Base-by-base conservation (phyloP, 2,113 vertebrate species). In the Menidia beryllina region DNA sequence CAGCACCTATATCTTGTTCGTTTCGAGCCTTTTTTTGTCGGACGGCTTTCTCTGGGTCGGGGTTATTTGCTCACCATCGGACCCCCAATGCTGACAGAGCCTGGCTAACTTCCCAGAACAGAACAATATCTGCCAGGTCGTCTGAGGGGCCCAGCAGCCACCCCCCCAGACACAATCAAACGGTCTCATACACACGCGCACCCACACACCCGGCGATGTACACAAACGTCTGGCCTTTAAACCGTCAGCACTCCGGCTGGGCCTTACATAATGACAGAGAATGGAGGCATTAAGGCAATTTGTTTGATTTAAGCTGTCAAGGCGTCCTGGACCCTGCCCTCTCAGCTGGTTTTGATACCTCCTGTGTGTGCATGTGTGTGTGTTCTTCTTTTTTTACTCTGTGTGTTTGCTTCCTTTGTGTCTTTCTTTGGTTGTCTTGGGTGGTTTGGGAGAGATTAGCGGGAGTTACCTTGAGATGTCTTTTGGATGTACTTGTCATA, bases 251-350 rank as follows among this genome's bases (percentile, higher is more conserved):
- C 76, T 79, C 78, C 76, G 81, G 70, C 83, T 77, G 61, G 69
- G 84, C 82, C 84, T 91, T 86, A 86, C 89, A 91, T 91, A 91
- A 92, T 91, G 89, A 91, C 87, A 89, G 85, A 88, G 91, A 90
- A 91, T 90, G 87, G 86, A 90, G 88, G 88, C 85, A 90, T 92
- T 91, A 92, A 86, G 83, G 83, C 90, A 91, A 89, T 92, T 92
- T 92, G 90, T 92, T 91, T 92, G 85, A 91, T 91, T 91, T 90
- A 89, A 86, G 82, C 84, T 91, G 91, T 92, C 90, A 89, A 88
- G 86, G 55, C 59, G 36, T 79, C 59, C 80, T 86, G 81, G 86
- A 89, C 83, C 67, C 83, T 82, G 79, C 72, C 68, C 85, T 71
- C 77, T 90, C 90, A 89, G 88, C 87, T 89, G 89, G 88, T 89